Conservation (phyloP, 1,140 invertebrate genomes). For the Pseudoatta argentina region DNA sequence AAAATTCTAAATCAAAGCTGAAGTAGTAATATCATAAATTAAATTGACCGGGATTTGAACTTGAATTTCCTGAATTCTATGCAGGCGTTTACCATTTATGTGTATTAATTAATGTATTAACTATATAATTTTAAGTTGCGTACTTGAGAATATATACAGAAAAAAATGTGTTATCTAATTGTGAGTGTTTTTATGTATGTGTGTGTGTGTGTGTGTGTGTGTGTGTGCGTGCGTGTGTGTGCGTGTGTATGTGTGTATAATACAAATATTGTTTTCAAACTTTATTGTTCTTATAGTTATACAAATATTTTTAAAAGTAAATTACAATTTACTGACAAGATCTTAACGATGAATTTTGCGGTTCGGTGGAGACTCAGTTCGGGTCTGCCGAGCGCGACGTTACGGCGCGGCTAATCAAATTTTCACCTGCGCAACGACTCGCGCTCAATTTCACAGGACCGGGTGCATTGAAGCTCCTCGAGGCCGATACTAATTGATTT, state of each 20-base stretch:
- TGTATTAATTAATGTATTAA: too few relatives aligned
- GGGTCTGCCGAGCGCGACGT: slow-evolving; percentile 53
- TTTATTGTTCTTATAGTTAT: background rate
- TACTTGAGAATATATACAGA: background rate
- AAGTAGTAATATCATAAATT: too few relatives aligned
- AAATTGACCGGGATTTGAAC: too few relatives aligned
- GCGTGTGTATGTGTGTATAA: too few relatives aligned
- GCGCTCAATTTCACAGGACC: slow-evolving; percentile 73
- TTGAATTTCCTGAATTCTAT: too few relatives aligned
- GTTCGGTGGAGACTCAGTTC: slow-evolving; percentile 42
- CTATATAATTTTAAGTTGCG: too few relatives aligned
- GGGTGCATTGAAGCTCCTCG: slow-evolving; percentile 38
- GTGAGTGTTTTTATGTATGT: background rate
- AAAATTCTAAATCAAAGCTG: too few relatives aligned
- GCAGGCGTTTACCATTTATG: too few relatives aligned
- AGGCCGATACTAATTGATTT: slow-evolving; percentile 75
- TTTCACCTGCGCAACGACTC: slow-evolving; percentile 70
- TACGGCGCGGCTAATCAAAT: slow-evolving; percentile 73
- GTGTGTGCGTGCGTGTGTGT: too few relatives aligned
- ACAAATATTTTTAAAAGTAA: background rate
- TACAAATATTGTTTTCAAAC: background rate
- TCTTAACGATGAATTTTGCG: slow-evolving; percentile 12
- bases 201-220: too few relatives aligned
- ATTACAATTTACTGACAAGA: background rate
- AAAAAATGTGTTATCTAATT: background rate